Conservation (phyloP, 2,797 vertebrate genomes). For the Cryptoblepharus egeriae region DNA sequence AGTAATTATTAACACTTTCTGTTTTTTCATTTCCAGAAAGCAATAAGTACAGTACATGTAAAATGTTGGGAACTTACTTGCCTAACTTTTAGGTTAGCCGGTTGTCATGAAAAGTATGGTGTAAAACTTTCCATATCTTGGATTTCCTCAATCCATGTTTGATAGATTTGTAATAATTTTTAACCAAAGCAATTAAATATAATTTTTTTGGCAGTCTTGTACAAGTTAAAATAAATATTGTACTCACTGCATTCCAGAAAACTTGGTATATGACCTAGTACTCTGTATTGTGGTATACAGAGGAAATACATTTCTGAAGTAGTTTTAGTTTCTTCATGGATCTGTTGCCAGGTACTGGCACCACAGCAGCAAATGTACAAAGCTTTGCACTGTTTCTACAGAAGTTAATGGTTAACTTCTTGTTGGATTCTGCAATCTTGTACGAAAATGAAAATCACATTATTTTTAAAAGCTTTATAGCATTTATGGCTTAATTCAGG, state of each 20-base stretch:
- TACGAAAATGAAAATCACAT: neutral
- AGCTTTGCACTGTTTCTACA: conserved; percentile 24
- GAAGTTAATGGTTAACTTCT: conserved; percentile 46
- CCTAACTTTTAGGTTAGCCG: conserved; percentile 51
- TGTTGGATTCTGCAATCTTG: neutral
- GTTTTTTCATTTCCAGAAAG: conserved; percentile 55
- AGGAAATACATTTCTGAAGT: conserved; percentile 52
- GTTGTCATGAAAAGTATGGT: conserved; percentile 57
- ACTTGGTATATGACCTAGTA: conserved; percentile 59
- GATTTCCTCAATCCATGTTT: conserved; percentile 66
- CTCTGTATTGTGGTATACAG: conserved; percentile 58
- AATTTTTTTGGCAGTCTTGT: conserved; percentile 58
- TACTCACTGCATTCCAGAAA: conserved; percentile 60
- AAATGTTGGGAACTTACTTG: conserved; percentile 21
- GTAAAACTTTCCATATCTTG: conserved; percentile 73
- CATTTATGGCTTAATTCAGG: conserved; percentile 13
- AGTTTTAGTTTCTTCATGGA: conserved; percentile 41
- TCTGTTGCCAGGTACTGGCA: conserved; percentile 48
- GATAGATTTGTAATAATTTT: conserved; percentile 68
- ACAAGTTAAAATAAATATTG: conserved; percentile 64
- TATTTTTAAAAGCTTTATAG: neutral
- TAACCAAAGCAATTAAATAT: conserved; percentile 63
- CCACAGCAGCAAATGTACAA: conserved; percentile 47
- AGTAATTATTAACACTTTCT: conserved; percentile 23
- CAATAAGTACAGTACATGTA: conserved; percentile 52